Base-by-base conservation (phyloP, 1,140 invertebrate species). In the Sarcophaga bullata region DNA sequence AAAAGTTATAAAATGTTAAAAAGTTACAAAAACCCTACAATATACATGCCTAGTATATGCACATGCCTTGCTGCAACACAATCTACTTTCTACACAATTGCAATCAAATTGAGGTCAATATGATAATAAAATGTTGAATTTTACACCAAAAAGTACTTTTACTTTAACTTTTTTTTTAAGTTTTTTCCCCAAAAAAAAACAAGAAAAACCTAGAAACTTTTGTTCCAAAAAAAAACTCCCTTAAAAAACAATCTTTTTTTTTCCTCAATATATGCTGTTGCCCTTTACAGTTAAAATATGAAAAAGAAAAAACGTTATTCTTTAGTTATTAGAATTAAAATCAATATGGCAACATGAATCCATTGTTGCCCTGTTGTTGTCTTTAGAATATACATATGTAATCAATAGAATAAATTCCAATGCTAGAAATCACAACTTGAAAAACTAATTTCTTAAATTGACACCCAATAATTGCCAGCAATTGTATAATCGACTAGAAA, bases 91-190 rank as follows among this genome's bases (percentile, higher is more conserved):
- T 25, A 25, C 62, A 68, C 62, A 68, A 19, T 68, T 68, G 62
- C 17, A 68, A 68, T 17, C 62, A 17, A 19, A 68, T 68, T 68
- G 62, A 68, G 62, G 62, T 68, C 62, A 68, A 68, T 68, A 68
- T 68, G 62, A 68, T 19, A 19, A 68, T 68, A 68, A 68, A 19
- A 6, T 25, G n/a, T 17, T 19, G 19, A 68, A 68, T 68, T 7
- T 68, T 8, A 9, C 17, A 19, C 19, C 19, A n/a, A 68, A n/a
- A 68, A 68, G 17, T 19, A 68, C 62, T 68, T 68, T 52, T 13
- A 52, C 13, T 52, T 52, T 0, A 10, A 52, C 13, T 9, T 52
- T 10, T 6, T 8, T 50, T 52, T 68, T 68, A 19, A 37, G 4
- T 17, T 68, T 68, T 62, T 25, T 68, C 10, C 62, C 1, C 19